Evolutionary conservation across 2,113 vertebrate genomes (phyloP).

Genomic region (Nesoenas mayeri): DNA sequence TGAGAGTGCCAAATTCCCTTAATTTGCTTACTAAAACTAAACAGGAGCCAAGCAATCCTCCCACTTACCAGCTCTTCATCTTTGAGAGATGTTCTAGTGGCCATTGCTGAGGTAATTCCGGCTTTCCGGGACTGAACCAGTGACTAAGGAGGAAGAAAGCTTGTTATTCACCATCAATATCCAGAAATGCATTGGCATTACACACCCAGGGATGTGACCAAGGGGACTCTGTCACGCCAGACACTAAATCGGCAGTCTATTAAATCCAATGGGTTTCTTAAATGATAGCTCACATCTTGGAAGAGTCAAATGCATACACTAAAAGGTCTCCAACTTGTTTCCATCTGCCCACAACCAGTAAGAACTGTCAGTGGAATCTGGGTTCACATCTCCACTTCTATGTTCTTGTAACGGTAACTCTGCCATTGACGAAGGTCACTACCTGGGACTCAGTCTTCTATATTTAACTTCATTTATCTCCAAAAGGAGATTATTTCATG

Average conservation of each 20-base stretch:
- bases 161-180: not conserved
- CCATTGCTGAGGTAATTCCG: constrained; percentile 95
- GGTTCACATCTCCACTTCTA: not conserved
- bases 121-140: constrained; percentile 97
- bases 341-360: not conserved
- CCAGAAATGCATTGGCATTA: not conserved
- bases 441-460: not conserved
- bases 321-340: not conserved
- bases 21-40: not conserved
- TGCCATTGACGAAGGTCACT: not conserved
- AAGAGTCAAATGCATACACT: not conserved
- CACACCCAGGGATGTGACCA: not conserved
- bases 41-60: not conserved
- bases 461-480: not conserved
- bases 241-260: not conserved
- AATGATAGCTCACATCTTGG: not conserved
- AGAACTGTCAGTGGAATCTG: not conserved
- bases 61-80: constrained; percentile 95
- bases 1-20: not conserved
- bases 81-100: constrained; percentile 94
- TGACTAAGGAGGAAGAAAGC: constrained; percentile 78
- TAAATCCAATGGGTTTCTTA: not conserved
- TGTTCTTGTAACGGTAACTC: not conserved
- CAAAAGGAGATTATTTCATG: not conserved
- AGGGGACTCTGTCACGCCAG: not conserved